Evolutionary conservation across 1,140 invertebrate species (phyloP).

Genomic region (Belonocnema kinseyi): DNA sequence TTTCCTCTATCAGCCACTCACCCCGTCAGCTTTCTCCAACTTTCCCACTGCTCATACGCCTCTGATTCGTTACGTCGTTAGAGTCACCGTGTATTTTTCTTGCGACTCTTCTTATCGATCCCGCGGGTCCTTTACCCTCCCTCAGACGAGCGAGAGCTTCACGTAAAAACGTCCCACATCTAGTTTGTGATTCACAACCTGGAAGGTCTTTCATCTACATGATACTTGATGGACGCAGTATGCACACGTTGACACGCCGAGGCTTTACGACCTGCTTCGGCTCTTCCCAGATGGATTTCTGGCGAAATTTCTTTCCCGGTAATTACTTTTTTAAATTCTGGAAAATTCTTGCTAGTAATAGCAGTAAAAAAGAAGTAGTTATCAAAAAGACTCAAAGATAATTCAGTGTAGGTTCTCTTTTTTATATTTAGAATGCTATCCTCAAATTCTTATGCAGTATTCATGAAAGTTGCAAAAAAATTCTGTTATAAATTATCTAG

Average conservation of each 20-base stretch:
- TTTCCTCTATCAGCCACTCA: slow-evolving; percentile 46
- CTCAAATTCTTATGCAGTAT: too few species aligned
- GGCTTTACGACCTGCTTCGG: slow-evolving; percentile 15
- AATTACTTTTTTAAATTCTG: not conserved
- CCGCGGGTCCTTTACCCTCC: slow-evolving; percentile 12
- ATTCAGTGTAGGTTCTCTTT: too few species aligned
- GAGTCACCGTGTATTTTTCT: slow-evolving; percentile 15
- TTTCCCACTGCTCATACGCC: slow-evolving; percentile 37
- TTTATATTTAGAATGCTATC: too few species aligned
- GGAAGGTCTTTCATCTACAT: slow-evolving; percentile 4
- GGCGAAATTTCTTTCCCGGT: slow-evolving; percentile 4
- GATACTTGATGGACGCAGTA: slow-evolving; percentile 27
- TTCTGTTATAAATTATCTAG: too few species aligned
- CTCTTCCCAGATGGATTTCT: slow-evolving; percentile 11
- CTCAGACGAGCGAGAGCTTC: slow-evolving; percentile 5
- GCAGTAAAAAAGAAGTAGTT: not conserved
- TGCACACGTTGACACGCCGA: slow-evolving; percentile 1
- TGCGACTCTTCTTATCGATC: slow-evolving; percentile 27
- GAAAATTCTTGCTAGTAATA: not conserved
- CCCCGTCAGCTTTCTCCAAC: slow-evolving; percentile 42
- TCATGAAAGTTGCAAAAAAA: too few species aligned
- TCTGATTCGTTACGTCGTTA: slow-evolving; percentile 51
- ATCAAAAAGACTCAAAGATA: not conserved
- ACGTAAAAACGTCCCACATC: slow-evolving; percentile 15
- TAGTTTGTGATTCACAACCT: slow-evolving; percentile 24